Conservation (phyloP, 2,113 vertebrate genomes). For the Melanerpes aurifrons region DNA sequence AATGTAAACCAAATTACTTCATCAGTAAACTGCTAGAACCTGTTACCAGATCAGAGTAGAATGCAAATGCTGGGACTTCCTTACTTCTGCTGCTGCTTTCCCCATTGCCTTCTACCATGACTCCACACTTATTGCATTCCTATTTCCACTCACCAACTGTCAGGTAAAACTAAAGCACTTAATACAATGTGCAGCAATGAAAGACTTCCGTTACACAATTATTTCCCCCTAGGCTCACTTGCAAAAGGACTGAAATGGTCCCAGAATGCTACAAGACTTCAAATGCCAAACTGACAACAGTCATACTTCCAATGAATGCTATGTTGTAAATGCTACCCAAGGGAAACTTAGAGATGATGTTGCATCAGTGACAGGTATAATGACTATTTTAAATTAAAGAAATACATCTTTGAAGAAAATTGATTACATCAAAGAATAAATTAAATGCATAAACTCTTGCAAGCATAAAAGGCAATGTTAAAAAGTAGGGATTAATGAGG, state of each 20-base stretch:
- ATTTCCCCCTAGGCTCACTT: background rate
- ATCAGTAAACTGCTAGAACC: background rate
- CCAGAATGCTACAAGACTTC: background rate
- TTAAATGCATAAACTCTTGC: background rate
- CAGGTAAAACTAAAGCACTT: background rate
- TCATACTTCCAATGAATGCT: background rate
- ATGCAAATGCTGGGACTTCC: background rate
- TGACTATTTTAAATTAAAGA: background rate
- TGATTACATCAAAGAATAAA: background rate
- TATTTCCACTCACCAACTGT: background rate
- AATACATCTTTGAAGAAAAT: background rate
- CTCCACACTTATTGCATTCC: background rate
- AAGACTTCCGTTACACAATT: background rate
- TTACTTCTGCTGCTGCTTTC: background rate
- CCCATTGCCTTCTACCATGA: background rate
- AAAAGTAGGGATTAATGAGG: background rate
- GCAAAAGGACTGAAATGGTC: background rate
- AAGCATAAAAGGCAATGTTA: background rate
- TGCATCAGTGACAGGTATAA: background rate
- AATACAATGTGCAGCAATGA: background rate
- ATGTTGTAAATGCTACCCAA: background rate
- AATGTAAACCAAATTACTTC: background rate
- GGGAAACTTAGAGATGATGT: background rate
- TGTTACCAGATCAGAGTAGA: background rate
- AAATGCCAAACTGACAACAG: background rate